These are phyloP conservation scores for Agelastica alni DNA, from an alignment of 2,888 invertebrate genomes.

Conservation along the genomic window DNA sequence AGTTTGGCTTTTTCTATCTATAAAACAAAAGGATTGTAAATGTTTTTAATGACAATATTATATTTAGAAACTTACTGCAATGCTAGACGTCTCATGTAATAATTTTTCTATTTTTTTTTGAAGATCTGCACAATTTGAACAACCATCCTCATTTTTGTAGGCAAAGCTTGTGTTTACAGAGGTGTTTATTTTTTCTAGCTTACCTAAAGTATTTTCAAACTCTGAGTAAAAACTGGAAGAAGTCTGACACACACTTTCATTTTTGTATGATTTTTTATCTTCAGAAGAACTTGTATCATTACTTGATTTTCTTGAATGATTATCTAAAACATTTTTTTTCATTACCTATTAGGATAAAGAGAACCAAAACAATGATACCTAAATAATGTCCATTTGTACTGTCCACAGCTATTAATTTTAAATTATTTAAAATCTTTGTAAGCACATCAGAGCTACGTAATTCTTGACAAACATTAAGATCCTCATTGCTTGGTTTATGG, in stretches of 20 bases:
- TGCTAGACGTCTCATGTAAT: constrained; percentile 55
- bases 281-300: constrained; percentile 34
- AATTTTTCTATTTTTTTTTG: constrained; percentile 58
- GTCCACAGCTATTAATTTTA: constrained; percentile 27
- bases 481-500: constrained; percentile 19
- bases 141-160: constrained; percentile 18
- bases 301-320: neutral
- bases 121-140: constrained; percentile 34
- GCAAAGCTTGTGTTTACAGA: constrained; percentile 39
- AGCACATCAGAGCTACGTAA: constrained; percentile 36
- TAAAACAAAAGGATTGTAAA: constrained; percentile 39
- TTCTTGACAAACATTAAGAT: constrained; percentile 19
- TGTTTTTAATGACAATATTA: neutral
- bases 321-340: constrained; percentile 9
- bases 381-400: neutral
- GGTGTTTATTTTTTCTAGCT: constrained; percentile 26
- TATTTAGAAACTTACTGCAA: constrained; percentile 15
- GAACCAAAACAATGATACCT: too few species aligned
- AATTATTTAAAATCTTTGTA: constrained; percentile 37
- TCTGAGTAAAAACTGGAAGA: constrained; percentile 37
- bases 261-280: constrained; percentile 38
- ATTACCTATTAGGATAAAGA: too few species aligned
- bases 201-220: constrained; percentile 32
- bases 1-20: constrained; percentile 58
- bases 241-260: constrained; percentile 20